A percentile compares a stretch with the other conserved stretches of the same genome.
Conservation (phyloP, 2,113 vertebrate species). For the Pangasianodon gigas region DNA sequence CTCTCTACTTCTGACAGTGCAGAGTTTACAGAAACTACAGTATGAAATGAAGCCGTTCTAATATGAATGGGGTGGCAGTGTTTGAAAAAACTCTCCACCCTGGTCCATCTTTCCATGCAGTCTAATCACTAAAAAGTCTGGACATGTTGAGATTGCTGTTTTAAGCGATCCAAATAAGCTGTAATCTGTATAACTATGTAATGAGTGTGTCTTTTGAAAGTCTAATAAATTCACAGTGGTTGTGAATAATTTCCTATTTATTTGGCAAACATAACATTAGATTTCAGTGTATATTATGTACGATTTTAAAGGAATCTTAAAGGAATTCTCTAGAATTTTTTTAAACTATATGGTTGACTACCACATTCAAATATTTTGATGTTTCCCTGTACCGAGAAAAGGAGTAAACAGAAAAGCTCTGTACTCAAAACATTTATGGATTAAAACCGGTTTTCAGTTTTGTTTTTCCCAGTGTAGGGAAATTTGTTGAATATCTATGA, state of each 20-base stretch:
- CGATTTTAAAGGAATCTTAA: not conserved
- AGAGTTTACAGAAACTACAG: not conserved
- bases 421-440: not conserved
- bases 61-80: not conserved
- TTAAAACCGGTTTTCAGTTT: not conserved
- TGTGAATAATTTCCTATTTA: not conserved
- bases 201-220: not conserved
- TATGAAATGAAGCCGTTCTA: not conserved
- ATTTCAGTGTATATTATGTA: not conserved
- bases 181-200: not conserved
- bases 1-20: not conserved
- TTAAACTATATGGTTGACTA: not conserved
- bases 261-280: not conserved
- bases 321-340: not conserved
- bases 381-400: not conserved
- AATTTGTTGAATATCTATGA: not conserved
- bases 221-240: slow-evolving; percentile 24
- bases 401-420: not conserved
- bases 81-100: not conserved
- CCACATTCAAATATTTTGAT: not conserved
- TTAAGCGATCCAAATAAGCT: slow-evolving; percentile 28
- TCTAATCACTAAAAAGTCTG: not conserved
- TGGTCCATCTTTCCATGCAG: not conserved
- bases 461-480: too few relatives aligned
- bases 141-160: slow-evolving; percentile 39